Evolutionary conservation across 1,140 invertebrate genomes (phyloP).

Genomic region (Tachypleus tridentatus): DNA sequence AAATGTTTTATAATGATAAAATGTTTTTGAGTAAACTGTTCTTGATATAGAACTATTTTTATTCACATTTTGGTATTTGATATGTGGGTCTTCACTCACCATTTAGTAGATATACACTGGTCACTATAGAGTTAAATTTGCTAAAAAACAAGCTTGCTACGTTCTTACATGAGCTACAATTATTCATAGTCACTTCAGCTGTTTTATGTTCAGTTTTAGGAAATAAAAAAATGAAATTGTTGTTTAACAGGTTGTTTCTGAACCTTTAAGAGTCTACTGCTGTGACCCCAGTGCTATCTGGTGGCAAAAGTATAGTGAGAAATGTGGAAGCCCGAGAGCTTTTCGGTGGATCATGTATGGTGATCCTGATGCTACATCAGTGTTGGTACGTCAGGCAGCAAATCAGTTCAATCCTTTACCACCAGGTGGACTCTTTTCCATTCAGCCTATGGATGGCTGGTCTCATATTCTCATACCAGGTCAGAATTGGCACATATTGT

Average conservation of each 20-base stretch:
- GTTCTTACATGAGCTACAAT: too few relatives aligned
- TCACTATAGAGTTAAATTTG: too few relatives aligned
- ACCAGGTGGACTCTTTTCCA: slow-evolving; percentile 34
- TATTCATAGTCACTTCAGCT: too few relatives aligned
- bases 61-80: too few relatives aligned
- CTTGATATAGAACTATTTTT: too few relatives aligned
- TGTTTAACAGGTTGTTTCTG: slow-evolving; percentile 12
- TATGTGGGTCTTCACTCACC: too few relatives aligned
- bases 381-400: slow-evolving; percentile 1
- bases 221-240: neutral
- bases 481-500: slow-evolving; percentile 20
- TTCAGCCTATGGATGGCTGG: slow-evolving; percentile 47
- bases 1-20: too few relatives aligned
- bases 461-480: slow-evolving; percentile 50
- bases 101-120: too few relatives aligned
- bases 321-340: slow-evolving; percentile 15
- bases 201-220: too few relatives aligned
- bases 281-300: slow-evolving; percentile 15
- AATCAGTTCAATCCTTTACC: slow-evolving; percentile 10
- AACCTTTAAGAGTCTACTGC: slow-evolving; percentile 9
- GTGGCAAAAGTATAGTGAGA: slow-evolving; percentile 10
- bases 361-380: slow-evolving; percentile 5
- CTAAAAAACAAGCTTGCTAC: too few relatives aligned
- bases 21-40: too few relatives aligned
- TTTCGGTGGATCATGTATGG: slow-evolving; percentile 13